phyloP scores from a whole-genome alignment of 2,113 vertebrate genomes.

The Alosa alosa region DNA sequence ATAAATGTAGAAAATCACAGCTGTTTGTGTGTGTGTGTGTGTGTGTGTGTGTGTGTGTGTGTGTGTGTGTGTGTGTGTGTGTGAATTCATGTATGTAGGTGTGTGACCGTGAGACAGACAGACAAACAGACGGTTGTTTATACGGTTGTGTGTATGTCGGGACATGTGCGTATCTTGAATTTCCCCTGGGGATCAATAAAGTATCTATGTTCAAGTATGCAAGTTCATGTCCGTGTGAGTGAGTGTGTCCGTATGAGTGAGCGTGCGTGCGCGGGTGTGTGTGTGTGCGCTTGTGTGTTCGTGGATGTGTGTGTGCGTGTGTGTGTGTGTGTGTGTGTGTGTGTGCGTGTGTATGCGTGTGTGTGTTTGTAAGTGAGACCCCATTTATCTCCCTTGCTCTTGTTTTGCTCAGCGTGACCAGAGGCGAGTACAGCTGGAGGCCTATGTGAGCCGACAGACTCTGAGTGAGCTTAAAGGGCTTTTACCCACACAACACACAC shows the following conservation, averaged over 20 bases:
- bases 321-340: background rate
- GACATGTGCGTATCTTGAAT: too few relatives aligned
- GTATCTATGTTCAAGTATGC: too few relatives aligned
- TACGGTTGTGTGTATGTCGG: background rate
- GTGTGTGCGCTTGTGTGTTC: too few relatives aligned
- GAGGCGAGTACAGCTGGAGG: slow-evolving; percentile 20
- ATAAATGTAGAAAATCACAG: background rate
- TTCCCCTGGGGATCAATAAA: too few relatives aligned
- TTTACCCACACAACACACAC: slow-evolving; percentile 35
- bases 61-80: background rate
- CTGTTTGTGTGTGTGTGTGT: background rate
- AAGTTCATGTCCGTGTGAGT: too few relatives aligned
- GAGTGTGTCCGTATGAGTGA: too few relatives aligned
- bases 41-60: background rate
- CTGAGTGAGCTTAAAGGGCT: slow-evolving; percentile 40
- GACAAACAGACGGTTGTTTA: background rate
- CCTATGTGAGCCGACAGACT: slow-evolving; percentile 34
- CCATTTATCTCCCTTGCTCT: slow-evolving; percentile 22
- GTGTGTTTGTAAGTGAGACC: background rate
- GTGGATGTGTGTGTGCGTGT: too few relatives aligned
- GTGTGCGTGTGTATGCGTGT: too few relatives aligned
- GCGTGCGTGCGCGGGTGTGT: background rate
- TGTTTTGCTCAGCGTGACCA: slow-evolving; percentile 27
- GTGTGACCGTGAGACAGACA: background rate
- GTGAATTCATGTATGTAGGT: background rate